Base-by-base conservation (phyloP, 64 coral and sea anemone species). In the Actinia tenebrosa region DNA sequence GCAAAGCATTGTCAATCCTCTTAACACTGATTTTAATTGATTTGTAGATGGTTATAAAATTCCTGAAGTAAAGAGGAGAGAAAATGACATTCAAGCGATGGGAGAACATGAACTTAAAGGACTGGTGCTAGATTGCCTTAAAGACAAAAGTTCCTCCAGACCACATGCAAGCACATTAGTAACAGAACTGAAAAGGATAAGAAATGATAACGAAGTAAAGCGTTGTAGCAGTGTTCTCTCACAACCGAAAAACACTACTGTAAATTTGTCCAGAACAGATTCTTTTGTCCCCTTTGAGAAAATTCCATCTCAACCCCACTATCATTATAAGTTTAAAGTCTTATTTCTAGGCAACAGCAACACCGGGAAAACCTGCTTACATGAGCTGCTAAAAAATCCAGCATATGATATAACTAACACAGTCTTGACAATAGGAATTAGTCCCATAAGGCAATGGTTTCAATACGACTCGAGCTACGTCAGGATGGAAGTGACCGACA, bases 41-140 rank as follows among this genome's bases (percentile, higher is more conserved):
- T 42, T 80, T 25, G 47, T 37, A 89, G 87, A 89, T 83, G 87
- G 87, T 16, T 17, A n/a, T 23, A 56, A 56, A 6, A 54, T 89
- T 42, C 45, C 55, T 82, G 87, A 83, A 89, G 80, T 17, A 44
- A 23, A 82, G 45, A 77, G 79, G 14, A 56, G 87, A 16, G 17
- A 68, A 83, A 13, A 25, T 22, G 87, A 89, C 80, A 83, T 89
- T 17, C 45, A 59, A 37, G 37, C 55, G 79, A 89, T 89, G 79
- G 60, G 87, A 16, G 80, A 83, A 0, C 87, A 89, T 56, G 62
- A 54, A 27, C 45, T 89, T 10, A 89, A 80, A 47, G 16, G 27
- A 69, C 42, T 89, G 19, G 87, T 89, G 0, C 80, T 89, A 1
- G 6, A 11, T 7, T 89, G 87, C 82, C 79, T 89, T 71, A n/a